Percentiles rank a stretch among this genome's conserved stretches.
Conservation (phyloP, 2,888 invertebrate species). For the Lasius platythorax region DNA sequence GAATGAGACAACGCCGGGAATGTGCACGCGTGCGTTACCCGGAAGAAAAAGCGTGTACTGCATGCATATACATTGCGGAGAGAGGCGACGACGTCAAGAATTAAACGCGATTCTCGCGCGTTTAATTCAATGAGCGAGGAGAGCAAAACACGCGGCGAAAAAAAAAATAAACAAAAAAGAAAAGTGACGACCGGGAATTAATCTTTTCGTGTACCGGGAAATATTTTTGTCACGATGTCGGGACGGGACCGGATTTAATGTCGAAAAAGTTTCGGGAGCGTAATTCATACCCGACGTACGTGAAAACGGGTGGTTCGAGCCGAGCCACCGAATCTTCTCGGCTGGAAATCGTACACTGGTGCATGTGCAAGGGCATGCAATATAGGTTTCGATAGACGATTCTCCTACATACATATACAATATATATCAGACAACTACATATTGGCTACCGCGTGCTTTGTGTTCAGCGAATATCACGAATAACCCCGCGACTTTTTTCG, state of each 20-base stretch:
- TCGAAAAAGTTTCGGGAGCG: conserved; percentile 16
- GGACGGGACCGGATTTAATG: conserved; percentile 21
- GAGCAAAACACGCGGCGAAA: neutral
- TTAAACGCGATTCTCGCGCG: conserved; percentile 26
- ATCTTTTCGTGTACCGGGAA: conserved; percentile 11
- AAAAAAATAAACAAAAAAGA: no score
- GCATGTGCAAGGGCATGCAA: neutral
- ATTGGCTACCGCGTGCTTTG: conserved; percentile 13
- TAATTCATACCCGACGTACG: conserved; percentile 8
- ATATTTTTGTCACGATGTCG: conserved; percentile 21
- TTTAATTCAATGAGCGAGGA: conserved; percentile 33
- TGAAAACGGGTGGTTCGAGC: neutral
- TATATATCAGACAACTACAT: neutral
- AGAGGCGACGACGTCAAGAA: conserved; percentile 6
- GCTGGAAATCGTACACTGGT: conserved; percentile 16
- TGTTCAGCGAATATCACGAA: conserved; percentile 29
- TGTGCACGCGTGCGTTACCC: neutral
- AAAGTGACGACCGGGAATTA: conserved; percentile 37
- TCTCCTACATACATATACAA: neutral
- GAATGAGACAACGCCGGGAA: conserved; percentile 8
- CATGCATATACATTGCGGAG: neutral
- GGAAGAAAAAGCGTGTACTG: conserved; percentile 4
- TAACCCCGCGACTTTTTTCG: conserved; percentile 45
- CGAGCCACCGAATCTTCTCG: conserved; percentile 17
- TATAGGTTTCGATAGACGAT: neutral